Percentiles rank a stretch among this genome's conserved stretches.
These are phyloP conservation scores for Zingel zingel DNA, from an alignment of 2,113 vertebrate genomes.

Conservation along the genomic window DNA sequence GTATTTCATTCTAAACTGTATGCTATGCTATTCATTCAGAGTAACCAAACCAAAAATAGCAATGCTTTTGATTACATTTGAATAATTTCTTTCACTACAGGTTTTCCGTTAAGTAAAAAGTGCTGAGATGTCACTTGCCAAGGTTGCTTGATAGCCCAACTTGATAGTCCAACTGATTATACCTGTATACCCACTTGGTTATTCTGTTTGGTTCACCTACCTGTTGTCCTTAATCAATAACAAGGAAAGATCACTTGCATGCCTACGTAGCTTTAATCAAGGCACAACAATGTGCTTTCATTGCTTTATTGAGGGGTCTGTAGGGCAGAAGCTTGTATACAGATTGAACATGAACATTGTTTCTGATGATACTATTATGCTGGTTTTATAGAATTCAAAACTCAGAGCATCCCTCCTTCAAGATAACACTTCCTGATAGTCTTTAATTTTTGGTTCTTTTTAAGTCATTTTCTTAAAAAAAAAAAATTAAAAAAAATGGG, in stretches of 20 bases:
- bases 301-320: conserved; percentile 11
- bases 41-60: background rate
- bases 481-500: background rate
- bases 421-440: background rate
- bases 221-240: conserved; percentile 42
- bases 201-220: conserved; percentile 31
- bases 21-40: background rate
- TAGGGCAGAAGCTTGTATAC: background rate
- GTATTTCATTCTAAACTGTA: background rate
- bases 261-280: conserved; percentile 46
- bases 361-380: conserved; percentile 4
- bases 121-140: conserved; percentile 1
- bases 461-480: background rate
- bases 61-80: conserved; percentile 42
- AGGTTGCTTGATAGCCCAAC: background rate
- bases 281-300: conserved; percentile 8
- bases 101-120: conserved; percentile 14
- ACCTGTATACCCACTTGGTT: background rate
- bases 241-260: conserved; percentile 19
- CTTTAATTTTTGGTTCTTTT: background rate
- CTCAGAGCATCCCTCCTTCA: background rate
- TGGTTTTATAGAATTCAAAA: background rate
- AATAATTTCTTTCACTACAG: conserved; percentile 28
- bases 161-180: too few relatives aligned
- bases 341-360: conserved; percentile 5